A percentile compares a stretch with the other conserved stretches of the same genome.
phyloP scores from a whole-genome alignment of 2,888 invertebrate species.

The Drosophila multiciliata region DNA sequence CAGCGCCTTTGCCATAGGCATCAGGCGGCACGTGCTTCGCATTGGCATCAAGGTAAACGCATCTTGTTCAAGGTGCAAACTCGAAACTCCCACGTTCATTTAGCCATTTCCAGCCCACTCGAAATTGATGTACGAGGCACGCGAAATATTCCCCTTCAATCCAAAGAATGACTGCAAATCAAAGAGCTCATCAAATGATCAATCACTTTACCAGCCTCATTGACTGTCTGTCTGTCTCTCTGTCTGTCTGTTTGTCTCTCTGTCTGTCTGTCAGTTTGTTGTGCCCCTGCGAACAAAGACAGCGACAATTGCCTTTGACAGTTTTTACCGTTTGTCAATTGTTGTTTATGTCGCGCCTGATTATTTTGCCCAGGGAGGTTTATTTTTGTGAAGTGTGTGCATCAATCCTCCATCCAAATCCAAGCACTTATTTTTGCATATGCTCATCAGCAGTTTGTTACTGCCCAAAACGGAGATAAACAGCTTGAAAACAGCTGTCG shows the following conservation, averaged over 20 bases:
- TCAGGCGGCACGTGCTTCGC: slow-evolving; percentile 66
- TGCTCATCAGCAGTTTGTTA: slow-evolving; percentile 54
- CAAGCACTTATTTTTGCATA: slow-evolving; percentile 66
- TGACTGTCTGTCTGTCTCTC: slow-evolving; percentile 26
- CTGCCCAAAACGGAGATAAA: not conserved
- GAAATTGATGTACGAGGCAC: slow-evolving; percentile 51
- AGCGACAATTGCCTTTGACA: slow-evolving; percentile 77
- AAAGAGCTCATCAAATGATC: slow-evolving; percentile 62
- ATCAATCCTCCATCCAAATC: not conserved
- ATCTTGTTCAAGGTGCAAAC: slow-evolving; percentile 68
- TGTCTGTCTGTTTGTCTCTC: slow-evolving; percentile 29
- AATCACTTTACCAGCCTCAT: slow-evolving; percentile 47
- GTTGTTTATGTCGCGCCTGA: slow-evolving; percentile 61
- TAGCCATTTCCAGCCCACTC: slow-evolving; percentile 50
- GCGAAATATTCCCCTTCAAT: not conserved
- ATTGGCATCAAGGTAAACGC: slow-evolving; percentile 21
- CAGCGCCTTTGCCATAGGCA: slow-evolving; percentile 28
- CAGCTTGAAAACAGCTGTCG: slow-evolving; percentile 42
- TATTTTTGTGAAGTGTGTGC: slow-evolving; percentile 26
- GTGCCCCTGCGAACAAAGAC: slow-evolving; percentile 61
- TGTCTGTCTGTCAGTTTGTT: slow-evolving; percentile 59
- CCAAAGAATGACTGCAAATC: slow-evolving; percentile 25
- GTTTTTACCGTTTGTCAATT: slow-evolving; percentile 74
- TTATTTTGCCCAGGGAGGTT: slow-evolving; percentile 37
- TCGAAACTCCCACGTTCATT: slow-evolving; percentile 78